These are phyloP conservation scores for Gallirallus australis DNA, from an alignment of 2,797 vertebrate species.

Conservation along the genomic window DNA sequence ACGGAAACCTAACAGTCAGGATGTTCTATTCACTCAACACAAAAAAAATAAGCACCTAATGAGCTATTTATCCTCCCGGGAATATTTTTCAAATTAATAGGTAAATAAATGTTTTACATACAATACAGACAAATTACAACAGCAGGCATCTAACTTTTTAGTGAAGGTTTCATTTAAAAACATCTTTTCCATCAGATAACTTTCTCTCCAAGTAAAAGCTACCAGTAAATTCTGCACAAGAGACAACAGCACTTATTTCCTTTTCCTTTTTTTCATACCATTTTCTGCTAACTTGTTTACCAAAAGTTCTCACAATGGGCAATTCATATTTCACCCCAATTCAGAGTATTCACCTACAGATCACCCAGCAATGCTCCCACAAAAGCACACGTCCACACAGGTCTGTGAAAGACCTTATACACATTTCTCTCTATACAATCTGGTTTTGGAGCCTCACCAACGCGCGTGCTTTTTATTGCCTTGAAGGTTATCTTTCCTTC, in stretches of 20 bases:
- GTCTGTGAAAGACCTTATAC: neutral
- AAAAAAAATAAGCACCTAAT: neutral
- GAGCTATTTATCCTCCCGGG: neutral
- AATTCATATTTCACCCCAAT: neutral
- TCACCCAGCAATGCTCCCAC: neutral
- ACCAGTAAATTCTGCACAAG: neutral
- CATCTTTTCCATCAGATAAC: neutral
- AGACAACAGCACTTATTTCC: neutral
- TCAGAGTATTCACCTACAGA: neutral
- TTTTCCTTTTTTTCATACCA: neutral
- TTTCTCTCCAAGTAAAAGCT: neutral
- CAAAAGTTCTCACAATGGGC: neutral
- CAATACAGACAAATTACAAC: neutral
- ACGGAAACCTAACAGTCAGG: neutral
- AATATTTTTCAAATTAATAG: neutral
- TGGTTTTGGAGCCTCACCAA: conserved; percentile 14
- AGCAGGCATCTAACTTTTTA: neutral
- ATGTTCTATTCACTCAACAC: neutral
- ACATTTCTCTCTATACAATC: neutral
- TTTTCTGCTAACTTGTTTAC: neutral
- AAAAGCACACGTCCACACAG: neutral
- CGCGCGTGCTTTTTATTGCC: conserved; percentile 5
- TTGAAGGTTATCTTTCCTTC: conserved; percentile 25
- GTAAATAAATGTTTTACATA: neutral
- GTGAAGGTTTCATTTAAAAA: neutral